A percentile compares a stretch with the other conserved stretches of the same genome.
These are phyloP conservation scores for Sylvilagus floridanus DNA, from an alignment of 2,797 vertebrate species.

Conservation along the genomic window DNA sequence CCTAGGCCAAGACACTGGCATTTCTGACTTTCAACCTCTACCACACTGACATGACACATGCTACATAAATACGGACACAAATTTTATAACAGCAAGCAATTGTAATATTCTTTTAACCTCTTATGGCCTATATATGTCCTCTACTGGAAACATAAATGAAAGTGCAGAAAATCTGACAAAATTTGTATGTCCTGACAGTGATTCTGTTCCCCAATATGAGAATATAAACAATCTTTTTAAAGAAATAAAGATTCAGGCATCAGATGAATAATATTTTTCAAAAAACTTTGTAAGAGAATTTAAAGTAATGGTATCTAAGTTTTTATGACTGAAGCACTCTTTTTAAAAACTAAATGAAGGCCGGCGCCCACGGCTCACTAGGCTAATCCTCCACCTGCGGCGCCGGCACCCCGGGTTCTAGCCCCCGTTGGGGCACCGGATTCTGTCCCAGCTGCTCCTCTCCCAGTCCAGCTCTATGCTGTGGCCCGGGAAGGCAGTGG, in stretches of 20 bases:
- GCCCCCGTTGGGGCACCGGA: no score
- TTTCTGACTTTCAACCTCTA: neutral
- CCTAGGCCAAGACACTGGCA: neutral
- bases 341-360: no score
- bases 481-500: no score
- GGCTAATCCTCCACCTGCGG: no score
- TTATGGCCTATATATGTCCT: neutral
- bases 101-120: slow-evolving; percentile 34
- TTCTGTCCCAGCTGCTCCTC: no score
- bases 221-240: neutral
- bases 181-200: neutral
- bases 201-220: neutral
- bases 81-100: neutral
- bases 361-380: no score
- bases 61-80: neutral
- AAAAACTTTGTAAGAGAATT: neutral
- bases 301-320: neutral
- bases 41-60: neutral
- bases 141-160: neutral
- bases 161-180: slow-evolving; percentile 26
- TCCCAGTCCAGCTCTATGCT: no score
- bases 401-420: no score
- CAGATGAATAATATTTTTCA: slow-evolving; percentile 3
- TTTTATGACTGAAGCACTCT: slow-evolving; percentile 31
- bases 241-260: slow-evolving; percentile 57